Conservation (phyloP, 2,113 vertebrate species). For the Apistogramma diplotaenia region DNA sequence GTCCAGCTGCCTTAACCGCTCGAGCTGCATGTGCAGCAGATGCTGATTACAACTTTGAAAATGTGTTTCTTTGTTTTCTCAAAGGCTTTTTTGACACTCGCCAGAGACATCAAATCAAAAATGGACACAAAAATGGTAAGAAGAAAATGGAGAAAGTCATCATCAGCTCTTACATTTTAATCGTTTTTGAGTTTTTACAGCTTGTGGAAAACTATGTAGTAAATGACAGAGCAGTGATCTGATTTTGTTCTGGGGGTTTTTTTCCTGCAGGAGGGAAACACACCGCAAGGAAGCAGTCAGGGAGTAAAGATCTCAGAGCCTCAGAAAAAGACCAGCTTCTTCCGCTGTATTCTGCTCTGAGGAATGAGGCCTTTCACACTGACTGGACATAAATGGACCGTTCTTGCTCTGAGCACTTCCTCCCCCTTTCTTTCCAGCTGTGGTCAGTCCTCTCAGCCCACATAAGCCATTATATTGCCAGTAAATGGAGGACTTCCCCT, state of each 20-base stretch:
- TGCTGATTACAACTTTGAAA: background rate
- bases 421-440: slow-evolving; percentile 23
- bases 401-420: slow-evolving; percentile 76
- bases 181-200: background rate
- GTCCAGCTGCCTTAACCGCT: background rate
- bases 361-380: slow-evolving; percentile 70
- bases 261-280: slow-evolving; percentile 87
- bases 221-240: background rate
- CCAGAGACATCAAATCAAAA: slow-evolving; percentile 98
- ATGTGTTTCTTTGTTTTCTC: background rate
- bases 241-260: background rate
- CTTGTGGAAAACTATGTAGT: background rate
- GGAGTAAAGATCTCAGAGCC: slow-evolving; percentile 94
- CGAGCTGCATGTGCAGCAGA: background rate
- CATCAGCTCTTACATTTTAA: background rate
- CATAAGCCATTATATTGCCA: slow-evolving; percentile 39
- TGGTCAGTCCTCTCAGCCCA: slow-evolving; percentile 23
- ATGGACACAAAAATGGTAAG: slow-evolving; percentile 99
- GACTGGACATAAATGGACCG: slow-evolving; percentile 81
- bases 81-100: slow-evolving; percentile 95
- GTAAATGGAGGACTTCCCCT: slow-evolving; percentile 36
- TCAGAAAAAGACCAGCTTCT: slow-evolving; percentile 95
- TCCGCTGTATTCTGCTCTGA: slow-evolving; percentile 94
- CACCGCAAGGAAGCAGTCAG: slow-evolving; percentile 88
- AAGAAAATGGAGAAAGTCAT: background rate